Evolutionary conservation across 2,797 vertebrate genomes (phyloP).

Genomic region (Danionella dracula): DNA sequence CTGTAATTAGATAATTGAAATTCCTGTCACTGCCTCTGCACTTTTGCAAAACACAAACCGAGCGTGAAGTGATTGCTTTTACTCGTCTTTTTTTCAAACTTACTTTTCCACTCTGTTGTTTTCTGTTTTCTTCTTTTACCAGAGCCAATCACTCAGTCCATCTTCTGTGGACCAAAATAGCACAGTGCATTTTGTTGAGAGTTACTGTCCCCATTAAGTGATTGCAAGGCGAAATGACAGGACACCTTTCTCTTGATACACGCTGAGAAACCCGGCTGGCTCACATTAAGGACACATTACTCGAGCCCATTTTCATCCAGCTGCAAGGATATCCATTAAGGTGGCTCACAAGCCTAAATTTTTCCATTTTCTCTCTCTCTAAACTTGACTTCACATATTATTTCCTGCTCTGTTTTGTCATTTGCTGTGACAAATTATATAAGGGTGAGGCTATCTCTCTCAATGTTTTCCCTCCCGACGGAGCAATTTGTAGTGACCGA

Average conservation of each 20-base stretch:
- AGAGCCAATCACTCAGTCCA: slow-evolving; percentile 78
- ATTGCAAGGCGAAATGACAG: slow-evolving; percentile 88
- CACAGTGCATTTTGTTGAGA: slow-evolving; percentile 82
- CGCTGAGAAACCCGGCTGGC: slow-evolving; percentile 77
- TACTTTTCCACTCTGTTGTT: slow-evolving; percentile 52
- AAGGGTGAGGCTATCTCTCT: slow-evolving; percentile 72
- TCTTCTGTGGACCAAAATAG: slow-evolving; percentile 82
- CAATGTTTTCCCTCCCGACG: slow-evolving; percentile 65
- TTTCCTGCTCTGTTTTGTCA: slow-evolving; percentile 77
- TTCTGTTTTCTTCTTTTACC: slow-evolving; percentile 52
- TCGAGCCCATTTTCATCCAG: slow-evolving; percentile 70
- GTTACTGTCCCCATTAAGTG: slow-evolving; percentile 90
- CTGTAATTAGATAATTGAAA: slow-evolving; percentile 99
- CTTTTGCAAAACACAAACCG: slow-evolving; percentile 83
- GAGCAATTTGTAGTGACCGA: slow-evolving; percentile 73
- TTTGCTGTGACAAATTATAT: slow-evolving; percentile 78
- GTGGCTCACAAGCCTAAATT: slow-evolving; percentile 76
- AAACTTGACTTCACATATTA: slow-evolving; percentile 82
- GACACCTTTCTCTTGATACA: slow-evolving; percentile 81
- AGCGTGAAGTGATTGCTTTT: slow-evolving; percentile 75
- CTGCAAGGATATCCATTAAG: slow-evolving; percentile 81
- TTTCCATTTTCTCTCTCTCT: slow-evolving; percentile 82
- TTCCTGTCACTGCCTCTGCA: slow-evolving; percentile 99
- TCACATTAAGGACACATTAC: slow-evolving; percentile 75
- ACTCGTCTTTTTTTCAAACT: slow-evolving; percentile 49